Conservation (phyloP, 2,113 vertebrate species). For the Protomyctophum bolini region DNA sequence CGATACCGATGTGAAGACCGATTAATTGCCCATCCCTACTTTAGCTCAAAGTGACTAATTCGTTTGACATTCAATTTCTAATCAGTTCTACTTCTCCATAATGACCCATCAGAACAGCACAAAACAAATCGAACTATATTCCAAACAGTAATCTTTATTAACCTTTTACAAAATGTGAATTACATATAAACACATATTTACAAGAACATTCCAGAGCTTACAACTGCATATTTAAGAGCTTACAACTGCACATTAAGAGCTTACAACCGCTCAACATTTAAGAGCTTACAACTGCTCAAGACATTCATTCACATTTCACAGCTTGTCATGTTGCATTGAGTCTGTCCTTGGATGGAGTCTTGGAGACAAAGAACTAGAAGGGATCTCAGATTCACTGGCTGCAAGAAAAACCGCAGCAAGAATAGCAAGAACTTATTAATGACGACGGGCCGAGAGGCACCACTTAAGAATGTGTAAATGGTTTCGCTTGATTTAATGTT, state of each 20-base stretch:
- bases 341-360: slow-evolving; percentile 73
- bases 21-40: too few relatives aligned
- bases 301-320: too few relatives aligned
- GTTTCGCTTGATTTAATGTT: too few relatives aligned
- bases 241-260: not conserved
- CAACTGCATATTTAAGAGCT: not conserved
- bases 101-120: too few relatives aligned
- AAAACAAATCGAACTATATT: not conserved
- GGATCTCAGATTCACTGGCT: slow-evolving; percentile 71
- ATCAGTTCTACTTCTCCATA: too few relatives aligned
- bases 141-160: slow-evolving; percentile 87
- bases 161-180: slow-evolving; percentile 67
- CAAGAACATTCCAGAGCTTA: slow-evolving; percentile 29
- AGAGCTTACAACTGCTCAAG: too few relatives aligned
- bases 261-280: not conserved
- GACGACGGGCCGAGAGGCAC: too few relatives aligned
- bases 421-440: too few relatives aligned
- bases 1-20: too few relatives aligned
- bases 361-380: slow-evolving; percentile 34
- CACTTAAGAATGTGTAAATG: too few relatives aligned
- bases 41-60: too few relatives aligned
- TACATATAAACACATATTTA: slow-evolving; percentile 86
- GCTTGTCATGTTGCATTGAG: not conserved
- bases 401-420: slow-evolving; percentile 44
- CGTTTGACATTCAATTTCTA: too few relatives aligned